Evolutionary conservation across 2,888 invertebrate genomes (phyloP).

Genomic region (Caenorhabditis auriculariae): DNA sequence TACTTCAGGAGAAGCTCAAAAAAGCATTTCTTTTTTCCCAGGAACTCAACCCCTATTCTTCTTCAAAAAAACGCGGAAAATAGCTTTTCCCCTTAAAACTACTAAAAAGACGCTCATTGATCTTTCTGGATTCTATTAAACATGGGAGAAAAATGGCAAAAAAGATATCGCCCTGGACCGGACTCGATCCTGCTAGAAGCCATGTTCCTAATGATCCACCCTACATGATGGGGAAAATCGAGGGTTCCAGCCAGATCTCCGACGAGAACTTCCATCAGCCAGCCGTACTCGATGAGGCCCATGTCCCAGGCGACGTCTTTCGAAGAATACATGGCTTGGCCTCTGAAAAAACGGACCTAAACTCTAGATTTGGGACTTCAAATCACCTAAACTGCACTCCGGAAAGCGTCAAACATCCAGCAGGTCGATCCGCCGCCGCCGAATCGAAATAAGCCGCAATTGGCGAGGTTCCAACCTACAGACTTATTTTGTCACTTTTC

Average conservation of each 20-base stretch:
- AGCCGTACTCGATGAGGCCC: conserved; percentile 93
- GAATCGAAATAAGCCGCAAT: conserved; percentile 29
- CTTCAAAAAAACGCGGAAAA: no score
- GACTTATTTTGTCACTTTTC: conserved; percentile 1
- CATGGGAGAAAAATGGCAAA: neutral
- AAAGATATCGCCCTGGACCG: no score
- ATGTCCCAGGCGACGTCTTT: conserved; percentile 81
- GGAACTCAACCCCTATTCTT: no score
- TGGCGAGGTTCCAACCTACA: conserved; percentile 28
- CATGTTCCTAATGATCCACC: no score
- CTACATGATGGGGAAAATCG: conserved; percentile 67
- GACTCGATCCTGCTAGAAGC: no score
- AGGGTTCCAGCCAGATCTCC: conserved; percentile 90
- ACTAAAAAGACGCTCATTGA: no score
- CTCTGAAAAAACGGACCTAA: conserved; percentile 72
- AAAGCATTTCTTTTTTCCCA: no score
- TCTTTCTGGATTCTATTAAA: neutral
- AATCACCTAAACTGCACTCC: conserved; percentile 70
- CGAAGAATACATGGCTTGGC: conserved; percentile 91
- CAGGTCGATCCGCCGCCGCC: conserved; percentile 24
- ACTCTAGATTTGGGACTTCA: neutral
- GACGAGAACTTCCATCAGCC: conserved; percentile 89
- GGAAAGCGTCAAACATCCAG: conserved; percentile 71
- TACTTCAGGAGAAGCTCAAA: no score
- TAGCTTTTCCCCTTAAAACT: no score